Conservation (phyloP, 1,140 invertebrate genomes). For the Leptopilina boulardi region DNA sequence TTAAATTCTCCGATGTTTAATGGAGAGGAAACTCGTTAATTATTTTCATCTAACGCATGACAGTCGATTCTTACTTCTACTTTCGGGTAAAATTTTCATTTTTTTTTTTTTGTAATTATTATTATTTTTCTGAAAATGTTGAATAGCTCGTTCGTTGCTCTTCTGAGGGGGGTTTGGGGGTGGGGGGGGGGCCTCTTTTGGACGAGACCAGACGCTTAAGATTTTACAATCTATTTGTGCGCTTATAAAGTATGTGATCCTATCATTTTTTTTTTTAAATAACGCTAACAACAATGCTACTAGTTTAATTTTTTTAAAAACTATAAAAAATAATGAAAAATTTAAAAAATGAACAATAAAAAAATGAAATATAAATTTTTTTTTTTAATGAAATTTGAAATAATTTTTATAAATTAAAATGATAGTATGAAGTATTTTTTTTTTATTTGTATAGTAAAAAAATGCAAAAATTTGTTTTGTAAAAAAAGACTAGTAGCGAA, state of each 20-base stretch:
- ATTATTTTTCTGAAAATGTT: background rate
- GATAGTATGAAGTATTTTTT: background rate
- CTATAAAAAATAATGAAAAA: background rate
- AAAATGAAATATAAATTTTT: background rate
- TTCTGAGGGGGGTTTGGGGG: background rate
- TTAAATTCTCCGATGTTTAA: conserved; percentile 1
- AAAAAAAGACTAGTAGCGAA: conserved; percentile 27
- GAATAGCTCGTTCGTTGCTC: conserved; percentile 21
- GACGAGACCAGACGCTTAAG: conserved; percentile 8
- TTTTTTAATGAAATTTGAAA: background rate
- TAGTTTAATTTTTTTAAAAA: too few species aligned
- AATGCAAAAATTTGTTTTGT: too few species aligned
- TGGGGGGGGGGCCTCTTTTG: background rate
- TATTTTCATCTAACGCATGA: background rate
- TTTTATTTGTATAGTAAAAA: background rate
- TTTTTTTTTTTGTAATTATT: background rate
- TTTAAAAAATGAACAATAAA: background rate
- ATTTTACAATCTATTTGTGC: conserved; percentile 28
- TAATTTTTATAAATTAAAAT: background rate
- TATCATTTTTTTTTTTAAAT: background rate
- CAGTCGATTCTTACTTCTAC: conserved; percentile 32
- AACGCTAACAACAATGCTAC: conserved; percentile 30
- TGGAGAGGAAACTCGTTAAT: background rate
- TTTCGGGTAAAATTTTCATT: conserved; percentile 8
- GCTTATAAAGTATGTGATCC: conserved; percentile 24